Evolutionary conservation across 2,113 vertebrate species (phyloP).

Genomic region (Dissostichus mawsoni): DNA sequence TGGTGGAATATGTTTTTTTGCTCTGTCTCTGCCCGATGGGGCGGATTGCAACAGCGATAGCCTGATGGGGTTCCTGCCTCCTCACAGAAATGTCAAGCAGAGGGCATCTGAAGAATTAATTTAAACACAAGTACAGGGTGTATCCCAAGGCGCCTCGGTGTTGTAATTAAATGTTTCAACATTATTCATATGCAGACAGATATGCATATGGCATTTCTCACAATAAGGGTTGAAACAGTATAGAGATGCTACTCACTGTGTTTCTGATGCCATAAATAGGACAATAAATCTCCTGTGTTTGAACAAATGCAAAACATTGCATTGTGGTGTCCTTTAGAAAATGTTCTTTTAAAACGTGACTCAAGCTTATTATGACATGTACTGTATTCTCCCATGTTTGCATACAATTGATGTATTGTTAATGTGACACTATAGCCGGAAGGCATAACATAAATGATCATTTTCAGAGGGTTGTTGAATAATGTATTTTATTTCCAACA

Average conservation of each 20-base stretch:
- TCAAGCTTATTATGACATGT: not conserved
- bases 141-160: conserved; percentile 56
- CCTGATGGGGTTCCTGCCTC: conserved; percentile 71
- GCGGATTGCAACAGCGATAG: conserved; percentile 38
- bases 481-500: not conserved
- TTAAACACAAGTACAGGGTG: conserved; percentile 66
- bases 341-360: not conserved
- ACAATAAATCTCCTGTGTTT: not conserved
- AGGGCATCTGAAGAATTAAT: conserved; percentile 75
- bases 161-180: conserved; percentile 79
- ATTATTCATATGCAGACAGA: conserved; percentile 75
- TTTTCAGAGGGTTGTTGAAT: not conserved
- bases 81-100: conserved; percentile 75
- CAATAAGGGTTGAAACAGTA: conserved; percentile 21
- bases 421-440: not conserved
- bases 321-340: not conserved
- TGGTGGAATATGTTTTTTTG: conserved; percentile 8
- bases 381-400: not conserved
- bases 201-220: conserved; percentile 42
- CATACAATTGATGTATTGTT: too few species aligned
- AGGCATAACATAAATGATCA: not conserved
- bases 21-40: conserved; percentile 55
- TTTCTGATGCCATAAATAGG: not conserved
- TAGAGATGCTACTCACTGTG: not conserved
- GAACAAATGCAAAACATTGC: conserved; percentile 10